These are phyloP conservation scores for Cryptocephalus primarius DNA, from an alignment of 2,888 invertebrate species.

Conservation along the genomic window DNA sequence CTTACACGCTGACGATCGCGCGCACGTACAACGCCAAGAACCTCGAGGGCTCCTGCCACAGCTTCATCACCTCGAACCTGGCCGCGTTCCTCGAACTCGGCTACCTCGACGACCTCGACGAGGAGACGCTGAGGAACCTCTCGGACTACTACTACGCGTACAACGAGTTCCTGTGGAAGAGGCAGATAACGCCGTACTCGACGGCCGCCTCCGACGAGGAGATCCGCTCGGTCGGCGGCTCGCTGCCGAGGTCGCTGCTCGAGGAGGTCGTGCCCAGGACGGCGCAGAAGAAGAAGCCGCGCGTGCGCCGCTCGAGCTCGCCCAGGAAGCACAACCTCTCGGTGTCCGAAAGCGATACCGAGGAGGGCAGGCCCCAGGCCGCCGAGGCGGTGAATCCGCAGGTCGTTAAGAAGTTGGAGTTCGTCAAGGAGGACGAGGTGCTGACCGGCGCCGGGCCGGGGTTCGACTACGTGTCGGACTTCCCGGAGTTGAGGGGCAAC, in stretches of 20 bases:
- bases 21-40: conserved; percentile 63
- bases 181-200: conserved; percentile 58
- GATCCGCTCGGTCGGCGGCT: conserved; percentile 37
- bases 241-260: conserved; percentile 39
- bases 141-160: conserved; percentile 55
- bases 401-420: conserved; percentile 15
- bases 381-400: conserved; percentile 13
- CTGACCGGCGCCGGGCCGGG: conserved; percentile 6
- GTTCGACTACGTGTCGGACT: conserved; percentile 23
- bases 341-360: conserved; percentile 4
- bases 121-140: conserved; percentile 50
- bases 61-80: conserved; percentile 68
- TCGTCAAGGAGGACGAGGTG: conserved; percentile 16
- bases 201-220: conserved; percentile 50
- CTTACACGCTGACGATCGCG: conserved; percentile 66
- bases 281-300: conserved; percentile 12
- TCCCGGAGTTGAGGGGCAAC: conserved; percentile 27
- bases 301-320: conserved; percentile 10
- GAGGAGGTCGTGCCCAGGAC: conserved; percentile 29
- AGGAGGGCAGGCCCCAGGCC: conserved; percentile 1
- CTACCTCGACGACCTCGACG: conserved; percentile 52
- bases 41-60: conserved; percentile 60
- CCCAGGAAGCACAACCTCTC: conserved; percentile 8
- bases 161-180: conserved; percentile 48
- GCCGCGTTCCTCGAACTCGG: conserved; percentile 58